Evolutionary conservation across 2,113 vertebrate species (phyloP).

Genomic region (Ptilonorhynchus violaceus): DNA sequence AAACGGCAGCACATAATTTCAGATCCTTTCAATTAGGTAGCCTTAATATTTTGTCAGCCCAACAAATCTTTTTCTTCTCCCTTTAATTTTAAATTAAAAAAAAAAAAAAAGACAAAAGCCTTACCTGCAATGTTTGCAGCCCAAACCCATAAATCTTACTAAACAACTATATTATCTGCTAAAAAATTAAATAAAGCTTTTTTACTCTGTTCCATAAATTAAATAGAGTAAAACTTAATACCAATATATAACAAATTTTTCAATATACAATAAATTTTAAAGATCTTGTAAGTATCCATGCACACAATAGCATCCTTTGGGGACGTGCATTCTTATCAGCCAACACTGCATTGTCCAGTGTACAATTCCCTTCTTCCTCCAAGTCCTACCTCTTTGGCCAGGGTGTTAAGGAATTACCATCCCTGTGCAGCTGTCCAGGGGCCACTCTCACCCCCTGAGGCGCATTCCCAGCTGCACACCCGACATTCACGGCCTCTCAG

Average conservation of each 20-base stretch:
- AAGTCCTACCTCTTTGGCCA: neutral
- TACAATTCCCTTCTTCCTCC: neutral
- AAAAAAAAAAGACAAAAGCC: neutral
- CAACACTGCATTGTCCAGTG: neutral
- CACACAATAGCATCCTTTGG: neutral
- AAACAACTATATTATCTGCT: neutral
- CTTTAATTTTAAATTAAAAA: neutral
- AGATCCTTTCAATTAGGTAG: neutral
- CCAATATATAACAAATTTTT: neutral
- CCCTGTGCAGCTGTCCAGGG: neutral
- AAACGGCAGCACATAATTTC: neutral
- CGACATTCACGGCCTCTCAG: neutral
- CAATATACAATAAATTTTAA: neutral
- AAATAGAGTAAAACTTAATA: neutral
- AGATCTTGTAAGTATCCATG: neutral
- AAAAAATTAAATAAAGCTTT: neutral
- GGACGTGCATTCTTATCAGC: neutral
- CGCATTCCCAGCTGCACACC: rapidly evolving
- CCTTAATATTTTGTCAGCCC: neutral
- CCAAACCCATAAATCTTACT: neutral
- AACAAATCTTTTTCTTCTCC: neutral
- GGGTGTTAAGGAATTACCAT: neutral
- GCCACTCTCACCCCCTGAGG: neutral
- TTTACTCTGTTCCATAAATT: neutral
- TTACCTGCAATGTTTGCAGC: neutral